These are phyloP conservation scores for Coecobrya sp. DNA, from an alignment of 2,888 invertebrate genomes.

Conservation along the genomic window DNA sequence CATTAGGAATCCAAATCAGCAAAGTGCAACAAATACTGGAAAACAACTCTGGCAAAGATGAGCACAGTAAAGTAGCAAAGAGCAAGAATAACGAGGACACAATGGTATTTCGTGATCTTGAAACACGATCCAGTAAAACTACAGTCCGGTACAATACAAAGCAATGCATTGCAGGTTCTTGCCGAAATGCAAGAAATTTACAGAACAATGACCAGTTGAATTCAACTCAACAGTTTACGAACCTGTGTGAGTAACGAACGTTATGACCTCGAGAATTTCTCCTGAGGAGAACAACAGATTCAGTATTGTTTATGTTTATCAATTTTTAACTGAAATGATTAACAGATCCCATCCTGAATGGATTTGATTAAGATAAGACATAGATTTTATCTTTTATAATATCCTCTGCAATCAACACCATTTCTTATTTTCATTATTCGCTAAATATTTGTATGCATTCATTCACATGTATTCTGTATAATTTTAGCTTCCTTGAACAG, in stretches of 20 bases:
- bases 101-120: background rate
- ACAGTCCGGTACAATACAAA: background rate
- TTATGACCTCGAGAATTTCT: conserved; percentile 68
- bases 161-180: background rate
- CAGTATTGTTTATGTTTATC: background rate
- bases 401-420: background rate
- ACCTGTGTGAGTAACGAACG: conserved; percentile 75
- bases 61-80: background rate
- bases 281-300: background rate
- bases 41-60: background rate
- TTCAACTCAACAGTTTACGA: background rate
- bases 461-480: too few species aligned
- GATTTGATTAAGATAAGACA: background rate
- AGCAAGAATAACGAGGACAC: background rate
- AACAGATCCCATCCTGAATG: background rate
- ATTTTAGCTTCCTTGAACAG: background rate
- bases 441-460: too few species aligned
- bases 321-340: background rate
- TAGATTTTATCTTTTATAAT: background rate
- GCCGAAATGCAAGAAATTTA: background rate
- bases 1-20: background rate
- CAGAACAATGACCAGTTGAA: conserved; percentile 30
- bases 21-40: background rate
- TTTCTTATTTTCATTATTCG: background rate
- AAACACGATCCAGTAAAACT: background rate